Conservation (phyloP, 2,888 invertebrate genomes). For the Leptopilina syphax region DNA sequence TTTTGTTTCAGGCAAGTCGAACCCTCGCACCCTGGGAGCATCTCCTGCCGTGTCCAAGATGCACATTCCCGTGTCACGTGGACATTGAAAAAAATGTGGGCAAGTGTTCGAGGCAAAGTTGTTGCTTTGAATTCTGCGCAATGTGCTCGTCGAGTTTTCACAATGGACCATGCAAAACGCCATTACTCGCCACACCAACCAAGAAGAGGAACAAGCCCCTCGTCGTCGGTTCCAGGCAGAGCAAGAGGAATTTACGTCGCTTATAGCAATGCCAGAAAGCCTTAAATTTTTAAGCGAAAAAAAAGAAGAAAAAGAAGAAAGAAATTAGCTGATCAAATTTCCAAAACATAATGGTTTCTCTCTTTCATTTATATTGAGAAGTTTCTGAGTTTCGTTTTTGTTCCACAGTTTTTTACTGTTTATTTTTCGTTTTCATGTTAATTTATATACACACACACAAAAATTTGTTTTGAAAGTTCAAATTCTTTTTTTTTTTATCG, state of each 20-base stretch:
- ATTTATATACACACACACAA: too few relatives aligned
- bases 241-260: constrained; percentile 73
- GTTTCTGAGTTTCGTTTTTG: not conserved
- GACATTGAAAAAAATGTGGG: constrained; percentile 71
- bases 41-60: constrained; percentile 71
- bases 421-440: too few relatives aligned
- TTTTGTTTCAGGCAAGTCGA: constrained; percentile 71
- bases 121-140: constrained; percentile 72
- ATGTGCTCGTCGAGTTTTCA: constrained; percentile 71
- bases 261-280: constrained; percentile 57
- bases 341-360: not conserved
- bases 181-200: constrained; percentile 73
- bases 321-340: constrained; percentile 14
- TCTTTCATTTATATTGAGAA: constrained; percentile 25
- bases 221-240: constrained; percentile 71
- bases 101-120: constrained; percentile 72
- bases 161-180: constrained; percentile 71
- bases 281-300: constrained; percentile 17
- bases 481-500: too few relatives aligned
- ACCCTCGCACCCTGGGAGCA: constrained; percentile 71
- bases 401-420: not conserved
- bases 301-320: too few relatives aligned
- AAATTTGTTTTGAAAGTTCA: too few relatives aligned
- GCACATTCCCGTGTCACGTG: constrained; percentile 72
- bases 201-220: constrained; percentile 69